Evolutionary conservation across 2,797 vertebrate genomes (phyloP), one percentile per base, ranked within the genome.

Genomic region (Balearica regulorum): DNA sequence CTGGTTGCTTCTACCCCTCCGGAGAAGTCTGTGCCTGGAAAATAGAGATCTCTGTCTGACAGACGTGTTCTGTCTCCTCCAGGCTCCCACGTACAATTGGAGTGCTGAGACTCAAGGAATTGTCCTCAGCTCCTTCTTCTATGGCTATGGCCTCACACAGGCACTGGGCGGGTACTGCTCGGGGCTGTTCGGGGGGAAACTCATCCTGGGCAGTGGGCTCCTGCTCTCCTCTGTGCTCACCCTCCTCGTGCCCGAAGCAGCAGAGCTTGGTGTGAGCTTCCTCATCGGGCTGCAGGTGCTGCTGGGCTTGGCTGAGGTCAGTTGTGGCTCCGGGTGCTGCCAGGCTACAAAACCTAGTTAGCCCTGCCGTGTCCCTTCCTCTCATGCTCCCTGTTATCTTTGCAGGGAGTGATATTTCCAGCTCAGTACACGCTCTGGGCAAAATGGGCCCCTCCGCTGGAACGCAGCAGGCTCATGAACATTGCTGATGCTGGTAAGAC

Each of bases 351-450:
- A 46, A 54, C 28, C n/a, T 14, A 13, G 16, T 49, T 35, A 24
- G 12, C 69, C 18, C 49, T 19, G n/a, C 18, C 1, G 0, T 18
- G 26, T 41, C 64, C 46, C 10, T 44, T 21, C 66, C 20, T 69
- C 49, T 70, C 46, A 12, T 3, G 1, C 43, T 12, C 61, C 39
- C 46, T 51, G 20, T 55, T 58, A 13, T 13, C 22, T 14, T 66
- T n/a, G 33, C 68, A 99, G 99, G 99, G 98, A 2, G 98, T 99
- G 94, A 98, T 98, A 1, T 99, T 97, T 95, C 99, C 99, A 2
- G 98, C 99, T 46, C 98, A 99, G 98, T 99, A 99, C 98, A 98
- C 99, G 2, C 98, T 99, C 93, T 99, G 98, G 99, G 98, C 98
- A 16, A 98, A 98, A n/a, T 99, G 99, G 99, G 98, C 99, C 26